Conservation (phyloP, 1,140 invertebrate genomes). For the Heliconius nattereri region DNA sequence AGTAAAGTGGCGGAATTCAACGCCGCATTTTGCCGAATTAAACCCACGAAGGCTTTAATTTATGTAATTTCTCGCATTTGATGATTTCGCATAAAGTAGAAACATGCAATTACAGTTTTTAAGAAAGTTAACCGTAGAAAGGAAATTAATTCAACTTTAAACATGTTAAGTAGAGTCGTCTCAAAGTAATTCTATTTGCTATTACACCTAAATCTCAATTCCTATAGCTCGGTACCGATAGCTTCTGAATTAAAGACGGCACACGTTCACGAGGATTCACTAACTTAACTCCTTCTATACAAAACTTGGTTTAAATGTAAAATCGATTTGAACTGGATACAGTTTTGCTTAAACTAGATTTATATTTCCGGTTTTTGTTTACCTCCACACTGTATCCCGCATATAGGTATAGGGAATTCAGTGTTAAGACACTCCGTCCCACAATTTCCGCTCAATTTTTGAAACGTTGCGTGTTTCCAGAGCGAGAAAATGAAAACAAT, state of each 20-base stretch:
- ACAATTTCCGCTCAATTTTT: background rate
- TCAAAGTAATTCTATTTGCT: slow-evolving; percentile 7
- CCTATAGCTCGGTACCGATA: background rate
- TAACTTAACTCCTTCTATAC: background rate
- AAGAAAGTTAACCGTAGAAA: too few relatives aligned
- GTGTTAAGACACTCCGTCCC: background rate
- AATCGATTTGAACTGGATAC: background rate
- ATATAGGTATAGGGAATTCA: background rate
- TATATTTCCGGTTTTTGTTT: background rate
- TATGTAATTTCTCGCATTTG: too few relatives aligned
- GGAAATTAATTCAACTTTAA: background rate
- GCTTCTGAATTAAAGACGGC: slow-evolving; percentile 6
- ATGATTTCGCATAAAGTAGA: too few relatives aligned
- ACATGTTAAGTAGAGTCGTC: background rate
- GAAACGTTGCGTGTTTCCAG: background rate
- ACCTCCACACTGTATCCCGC: background rate
- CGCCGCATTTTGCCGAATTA: too few relatives aligned
- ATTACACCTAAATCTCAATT: background rate
- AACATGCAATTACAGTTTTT: too few relatives aligned
- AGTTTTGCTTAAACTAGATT: too few relatives aligned
- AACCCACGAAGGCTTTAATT: too few relatives aligned
- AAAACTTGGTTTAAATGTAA: background rate
- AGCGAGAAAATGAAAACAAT: background rate
- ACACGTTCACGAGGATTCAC: background rate
- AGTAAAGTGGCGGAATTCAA: too few relatives aligned